Conservation (phyloP, 2,797 vertebrate species). For the Gymnocypris eckloni region DNA sequence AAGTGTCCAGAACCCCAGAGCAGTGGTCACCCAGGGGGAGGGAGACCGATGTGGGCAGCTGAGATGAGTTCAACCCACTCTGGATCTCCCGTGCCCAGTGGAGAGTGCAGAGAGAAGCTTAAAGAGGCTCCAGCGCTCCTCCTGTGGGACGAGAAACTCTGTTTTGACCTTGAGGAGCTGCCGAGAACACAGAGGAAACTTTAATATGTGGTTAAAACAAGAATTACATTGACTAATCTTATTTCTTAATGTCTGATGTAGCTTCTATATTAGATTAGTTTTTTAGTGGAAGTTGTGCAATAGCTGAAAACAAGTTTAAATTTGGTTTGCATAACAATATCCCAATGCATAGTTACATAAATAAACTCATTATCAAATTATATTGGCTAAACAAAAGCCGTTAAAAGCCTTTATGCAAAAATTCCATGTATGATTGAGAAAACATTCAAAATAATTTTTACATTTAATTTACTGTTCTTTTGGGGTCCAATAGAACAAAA, state of each 20-base stretch:
- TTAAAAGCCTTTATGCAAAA: background rate
- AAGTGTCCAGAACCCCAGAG: slow-evolving; percentile 76
- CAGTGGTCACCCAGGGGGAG: slow-evolving; percentile 70
- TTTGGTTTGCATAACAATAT: background rate
- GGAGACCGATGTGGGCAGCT: slow-evolving; percentile 69
- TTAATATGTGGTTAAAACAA: slow-evolving; percentile 13
- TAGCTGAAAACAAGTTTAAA: background rate
- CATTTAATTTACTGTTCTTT: background rate
- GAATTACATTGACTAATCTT: background rate
- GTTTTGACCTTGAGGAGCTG: slow-evolving; percentile 62
- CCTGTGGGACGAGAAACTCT: slow-evolving; percentile 38
- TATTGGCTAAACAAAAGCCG: background rate
- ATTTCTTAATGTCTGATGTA: background rate
- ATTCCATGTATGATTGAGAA: background rate
- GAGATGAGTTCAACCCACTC: slow-evolving; percentile 62
- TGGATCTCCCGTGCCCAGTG: slow-evolving; percentile 48
- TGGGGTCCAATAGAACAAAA: background rate
- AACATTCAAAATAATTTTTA: background rate
- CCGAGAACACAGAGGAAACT: slow-evolving; percentile 64
- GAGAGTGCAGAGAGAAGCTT: slow-evolving; percentile 38
- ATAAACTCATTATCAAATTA: background rate
- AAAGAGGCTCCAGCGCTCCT: slow-evolving; percentile 31
- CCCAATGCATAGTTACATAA: background rate
- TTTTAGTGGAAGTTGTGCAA: background rate
- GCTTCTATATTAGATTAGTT: background rate